Percentiles rank a stretch among this genome's conserved stretches.
Evolutionary conservation across 1,140 invertebrate genomes (phyloP).

Genomic region (Magallana ariakensis): DNA sequence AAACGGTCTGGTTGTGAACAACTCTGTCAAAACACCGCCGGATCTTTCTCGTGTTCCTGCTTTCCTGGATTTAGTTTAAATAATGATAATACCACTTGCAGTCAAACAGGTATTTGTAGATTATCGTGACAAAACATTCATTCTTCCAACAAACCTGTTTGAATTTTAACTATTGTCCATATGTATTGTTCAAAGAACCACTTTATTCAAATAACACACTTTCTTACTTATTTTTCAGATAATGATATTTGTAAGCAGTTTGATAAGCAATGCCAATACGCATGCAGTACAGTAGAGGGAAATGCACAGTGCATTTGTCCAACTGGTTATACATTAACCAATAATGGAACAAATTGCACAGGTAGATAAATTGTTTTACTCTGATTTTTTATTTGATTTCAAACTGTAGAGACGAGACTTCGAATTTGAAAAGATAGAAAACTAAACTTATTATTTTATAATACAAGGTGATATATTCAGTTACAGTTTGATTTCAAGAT

Average conservation of each 20-base stretch:
- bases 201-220: too few species aligned
- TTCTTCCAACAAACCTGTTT: too few species aligned
- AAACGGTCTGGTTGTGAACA: not conserved
- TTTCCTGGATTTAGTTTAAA: not conserved
- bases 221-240: not conserved
- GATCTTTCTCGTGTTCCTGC: not conserved
- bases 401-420: too few species aligned
- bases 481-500: too few species aligned
- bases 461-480: too few species aligned
- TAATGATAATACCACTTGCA: not conserved
- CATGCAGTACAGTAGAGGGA: not conserved
- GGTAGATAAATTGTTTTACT: not conserved
- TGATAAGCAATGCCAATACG: not conserved
- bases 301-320: constrained; percentile 1
- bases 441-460: too few species aligned
- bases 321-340: not conserved
- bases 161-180: too few species aligned
- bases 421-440: too few species aligned
- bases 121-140: too few species aligned
- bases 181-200: too few species aligned
- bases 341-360: not conserved
- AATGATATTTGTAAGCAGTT: not conserved
- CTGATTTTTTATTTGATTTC: too few species aligned
- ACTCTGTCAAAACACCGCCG: not conserved
- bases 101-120: not conserved